phyloP scores from a whole-genome alignment of 2,888 invertebrate genomes.

The Spilarctia lutea region DNA sequence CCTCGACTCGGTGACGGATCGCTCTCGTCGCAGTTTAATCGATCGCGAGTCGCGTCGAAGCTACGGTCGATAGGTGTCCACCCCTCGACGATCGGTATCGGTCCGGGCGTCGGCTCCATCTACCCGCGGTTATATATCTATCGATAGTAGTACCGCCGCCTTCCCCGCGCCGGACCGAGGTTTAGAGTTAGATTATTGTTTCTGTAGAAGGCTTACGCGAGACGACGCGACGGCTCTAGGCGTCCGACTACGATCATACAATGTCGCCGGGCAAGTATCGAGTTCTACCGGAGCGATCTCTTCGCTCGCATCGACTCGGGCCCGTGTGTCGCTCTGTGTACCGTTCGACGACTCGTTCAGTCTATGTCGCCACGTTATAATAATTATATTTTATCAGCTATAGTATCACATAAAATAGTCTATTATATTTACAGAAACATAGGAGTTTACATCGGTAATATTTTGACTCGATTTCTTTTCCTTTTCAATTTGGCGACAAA shows the following conservation, averaged over 20 bases:
- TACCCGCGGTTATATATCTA: background rate
- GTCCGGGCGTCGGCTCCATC: constrained; percentile 3
- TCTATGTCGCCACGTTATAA: constrained; percentile 25
- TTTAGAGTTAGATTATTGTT: constrained; percentile 44
- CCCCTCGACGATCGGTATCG: background rate
- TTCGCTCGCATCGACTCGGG: background rate
- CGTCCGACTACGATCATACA: constrained; percentile 5
- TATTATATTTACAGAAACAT: constrained; percentile 34
- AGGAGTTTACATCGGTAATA: constrained; percentile 3
- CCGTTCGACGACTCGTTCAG: constrained; percentile 21
- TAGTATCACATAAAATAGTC: constrained; percentile 33
- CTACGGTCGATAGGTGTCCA: constrained; percentile 9
- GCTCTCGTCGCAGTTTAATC: background rate
- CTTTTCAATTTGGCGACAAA: constrained; percentile 35
- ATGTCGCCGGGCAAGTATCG: constrained; percentile 4
- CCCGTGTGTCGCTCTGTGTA: background rate
- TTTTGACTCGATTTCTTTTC: constrained; percentile 14
- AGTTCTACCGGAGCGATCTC: background rate
- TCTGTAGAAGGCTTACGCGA: constrained; percentile 41
- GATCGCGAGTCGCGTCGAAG: constrained; percentile 3
- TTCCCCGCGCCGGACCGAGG: constrained; percentile 32
- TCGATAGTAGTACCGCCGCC: constrained; percentile 4
- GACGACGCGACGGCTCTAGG: constrained; percentile 15
- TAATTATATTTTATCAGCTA: constrained; percentile 30
- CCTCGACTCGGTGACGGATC: constrained; percentile 19